phyloP scores from a whole-genome alignment of 2,888 invertebrate genomes.

The Xanthia icteritia region DNA sequence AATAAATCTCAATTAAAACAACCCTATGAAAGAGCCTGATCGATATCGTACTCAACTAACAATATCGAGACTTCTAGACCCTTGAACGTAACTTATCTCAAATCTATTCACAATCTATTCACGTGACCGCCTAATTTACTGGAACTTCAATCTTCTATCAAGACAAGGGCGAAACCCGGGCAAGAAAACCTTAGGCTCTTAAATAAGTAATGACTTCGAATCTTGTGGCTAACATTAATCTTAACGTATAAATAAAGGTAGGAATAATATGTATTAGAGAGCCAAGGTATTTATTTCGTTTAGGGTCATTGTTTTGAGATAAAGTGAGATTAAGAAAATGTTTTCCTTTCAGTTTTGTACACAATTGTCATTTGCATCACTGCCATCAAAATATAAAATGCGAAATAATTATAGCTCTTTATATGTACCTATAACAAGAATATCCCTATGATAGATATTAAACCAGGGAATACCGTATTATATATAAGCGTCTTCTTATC shows the following conservation, averaged over 20 bases:
- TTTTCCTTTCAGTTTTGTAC: background rate
- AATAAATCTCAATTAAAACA: slow-evolving; percentile 15
- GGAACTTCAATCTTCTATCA: slow-evolving; percentile 53
- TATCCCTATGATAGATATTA: background rate
- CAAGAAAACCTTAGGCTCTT: slow-evolving; percentile 54
- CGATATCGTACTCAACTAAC: slow-evolving; percentile 51
- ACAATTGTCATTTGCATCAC: background rate
- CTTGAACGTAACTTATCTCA: slow-evolving; percentile 51
- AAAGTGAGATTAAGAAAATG: background rate
- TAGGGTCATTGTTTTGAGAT: slow-evolving; percentile 1
- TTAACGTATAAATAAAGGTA: slow-evolving; percentile 22
- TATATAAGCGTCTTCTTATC: background rate
- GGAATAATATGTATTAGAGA: slow-evolving; percentile 14
- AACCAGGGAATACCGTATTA: background rate
- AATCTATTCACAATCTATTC: slow-evolving; percentile 68
- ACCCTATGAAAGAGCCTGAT: slow-evolving; percentile 16
- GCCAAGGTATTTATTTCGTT: slow-evolving; percentile 26
- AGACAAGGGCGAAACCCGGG: slow-evolving; percentile 45
- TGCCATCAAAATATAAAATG: background rate
- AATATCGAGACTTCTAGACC: slow-evolving; percentile 50
- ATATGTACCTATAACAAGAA: too few species aligned
- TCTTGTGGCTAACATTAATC: slow-evolving; percentile 50
- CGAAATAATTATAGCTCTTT: background rate
- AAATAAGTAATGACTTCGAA: slow-evolving; percentile 63
- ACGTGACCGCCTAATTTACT: slow-evolving; percentile 58